Evolutionary conservation across 2,888 invertebrate species (phyloP), one percentile per base, ranked within the genome.

Genomic region (Mystacides longicornis): DNA sequence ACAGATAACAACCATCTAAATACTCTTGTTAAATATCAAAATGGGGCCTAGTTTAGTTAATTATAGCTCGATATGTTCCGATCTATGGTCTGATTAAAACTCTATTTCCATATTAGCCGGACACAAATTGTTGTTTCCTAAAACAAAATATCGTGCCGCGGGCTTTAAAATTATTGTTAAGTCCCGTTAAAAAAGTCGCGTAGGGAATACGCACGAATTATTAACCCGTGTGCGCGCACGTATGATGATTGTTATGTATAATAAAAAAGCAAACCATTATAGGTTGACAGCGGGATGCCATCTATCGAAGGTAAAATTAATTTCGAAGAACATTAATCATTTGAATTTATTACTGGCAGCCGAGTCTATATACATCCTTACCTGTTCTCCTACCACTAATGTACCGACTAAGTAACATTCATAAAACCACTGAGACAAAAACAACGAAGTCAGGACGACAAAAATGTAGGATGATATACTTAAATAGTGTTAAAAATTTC

Each of bases 251-350:
- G n/a, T n/a, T n/a, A n/a, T 37, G 37, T 37, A 7, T 37, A n/a
- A n/a, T 47, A 57, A 56, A 60, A 59, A 58, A 57, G 33, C 52
- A 49, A 20, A 47, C 59, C 56, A 59, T 57, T 61, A 59, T 53
- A 57, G 54, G 57, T 58, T 57, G 61, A 59, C 61, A 57, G 61
- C 61, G 59, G 61, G 61, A 61, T 48, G 55, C 59, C 61, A 61
- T 61, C 59, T 57, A 59, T 61, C 59, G 59, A 59, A 61, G 61
- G 59, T 59, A 59, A 61, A 61, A 61, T 61, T 61, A 61, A 61
- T 61, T 61, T 61, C 52, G 23, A 23, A 49, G 57, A 51, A 49
- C 61, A 61, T 61, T 61, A 61, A 61, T 59, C 61, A 61, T 61
- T 57, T 52, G 55, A 59, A 61, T 61, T 61, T 61, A 61, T 61